Conservation (phyloP, 2,113 vertebrate genomes). For the Calypte anna region DNA sequence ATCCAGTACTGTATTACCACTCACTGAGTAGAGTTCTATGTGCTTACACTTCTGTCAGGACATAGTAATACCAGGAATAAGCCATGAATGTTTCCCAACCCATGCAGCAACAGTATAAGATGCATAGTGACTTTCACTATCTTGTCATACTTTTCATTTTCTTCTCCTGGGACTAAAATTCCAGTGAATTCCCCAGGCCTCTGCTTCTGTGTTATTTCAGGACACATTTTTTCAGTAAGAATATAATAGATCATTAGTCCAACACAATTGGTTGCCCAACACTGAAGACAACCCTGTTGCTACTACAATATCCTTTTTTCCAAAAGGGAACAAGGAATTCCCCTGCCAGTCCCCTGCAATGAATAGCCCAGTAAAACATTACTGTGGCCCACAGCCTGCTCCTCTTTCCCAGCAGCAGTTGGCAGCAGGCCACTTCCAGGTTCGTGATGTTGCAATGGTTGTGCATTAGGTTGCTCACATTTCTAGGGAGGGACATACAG, state of each 20-base stretch:
- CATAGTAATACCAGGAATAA: neutral
- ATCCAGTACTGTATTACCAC: neutral
- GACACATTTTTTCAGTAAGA: neutral
- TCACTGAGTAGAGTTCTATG: neutral
- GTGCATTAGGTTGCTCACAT: neutral
- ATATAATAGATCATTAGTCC: neutral
- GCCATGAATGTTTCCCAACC: neutral
- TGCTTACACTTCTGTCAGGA: neutral
- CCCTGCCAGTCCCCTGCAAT: neutral
- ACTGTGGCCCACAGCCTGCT: neutral
- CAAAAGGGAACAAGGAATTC: neutral
- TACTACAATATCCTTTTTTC: neutral
- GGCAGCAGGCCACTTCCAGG: neutral
- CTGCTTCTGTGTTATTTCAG: neutral
- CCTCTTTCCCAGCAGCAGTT: neutral
- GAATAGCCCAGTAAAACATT: neutral
- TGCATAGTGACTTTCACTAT: neutral
- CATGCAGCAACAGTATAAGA: neutral
- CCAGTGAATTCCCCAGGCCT: neutral
- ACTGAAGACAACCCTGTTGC: rapidly evolving
- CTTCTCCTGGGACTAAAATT: neutral
- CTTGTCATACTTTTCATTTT: neutral
- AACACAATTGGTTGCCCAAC: neutral
- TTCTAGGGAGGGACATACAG: neutral
- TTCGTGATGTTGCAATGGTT: neutral